Evolutionary conservation across 1,140 invertebrate species (phyloP), one percentile per base, ranked within the genome.

Genomic region (Antheraea pernyi): DNA sequence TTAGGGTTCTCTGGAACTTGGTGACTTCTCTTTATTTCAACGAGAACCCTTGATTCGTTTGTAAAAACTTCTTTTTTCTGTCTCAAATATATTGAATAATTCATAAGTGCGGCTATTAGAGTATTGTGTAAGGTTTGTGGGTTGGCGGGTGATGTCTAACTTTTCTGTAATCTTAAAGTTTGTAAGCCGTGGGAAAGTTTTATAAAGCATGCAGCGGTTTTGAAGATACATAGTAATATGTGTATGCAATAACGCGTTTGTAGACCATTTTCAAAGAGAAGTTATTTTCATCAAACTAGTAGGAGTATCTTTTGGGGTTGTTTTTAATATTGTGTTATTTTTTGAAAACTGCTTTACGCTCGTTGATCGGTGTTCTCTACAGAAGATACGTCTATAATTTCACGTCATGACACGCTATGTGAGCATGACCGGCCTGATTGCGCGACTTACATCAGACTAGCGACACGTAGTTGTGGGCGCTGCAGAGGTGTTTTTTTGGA

Each of bases 21-120:
- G 46, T 65, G 68, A 63, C 66, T 72, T 61, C 70, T 65, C 70
- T 72, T 72, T 72, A 68, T 72, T 68, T 67, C 69, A 53, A 67
- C 65, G 16, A 58, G 67, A 72, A 72, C 70, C 66, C 70, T 68
- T 72, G 70, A 68, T 67, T 72, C n/a, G 61, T 36, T 30, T 53
- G 53, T 13, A 53, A 72, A 68, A 67, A 30, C 68, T 72, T 60
- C 68, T 69, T 70, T 68, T 42, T 22, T 53, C 46, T 53, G 4
- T 53, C 4, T 16, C 16, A 19, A 67, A 71, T 68, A 65, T 67
- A 48, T 36, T 72, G 70, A 72, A 72, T 72, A 65, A 72, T 72
- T 72, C 66, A 72, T 72, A 65, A 59, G 62, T 13, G 39, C 36
- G 70, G 61, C 30, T 63, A 63, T 63, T 63, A 63, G 37, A n/a